Percentiles rank a stretch among this genome's conserved stretches.
phyloP scores from a whole-genome alignment of 1,140 invertebrate species.

The Drosophila kikkawai region DNA sequence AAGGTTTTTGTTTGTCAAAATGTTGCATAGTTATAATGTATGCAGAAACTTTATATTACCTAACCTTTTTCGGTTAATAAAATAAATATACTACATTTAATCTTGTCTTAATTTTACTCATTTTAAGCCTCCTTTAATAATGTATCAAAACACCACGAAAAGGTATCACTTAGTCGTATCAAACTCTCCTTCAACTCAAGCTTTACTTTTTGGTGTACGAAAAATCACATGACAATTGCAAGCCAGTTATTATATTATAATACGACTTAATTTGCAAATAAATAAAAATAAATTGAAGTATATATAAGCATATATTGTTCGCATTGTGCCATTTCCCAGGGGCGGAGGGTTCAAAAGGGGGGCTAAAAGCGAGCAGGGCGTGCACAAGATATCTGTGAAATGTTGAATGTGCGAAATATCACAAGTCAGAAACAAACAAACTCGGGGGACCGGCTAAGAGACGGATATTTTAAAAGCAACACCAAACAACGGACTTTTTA shows the following conservation, averaged over 20 bases:
- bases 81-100: neutral
- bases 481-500: constrained; percentile 35
- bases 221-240: constrained; percentile 74
- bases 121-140: neutral
- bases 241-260: constrained; percentile 40
- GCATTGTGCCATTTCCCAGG: constrained; percentile 69
- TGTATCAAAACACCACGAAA: neutral
- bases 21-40: neutral
- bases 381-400: constrained; percentile 2
- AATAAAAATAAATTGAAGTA: constrained; percentile 74
- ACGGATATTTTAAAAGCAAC: constrained; percentile 24
- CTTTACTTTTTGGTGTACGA: constrained; percentile 14
- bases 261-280: constrained; percentile 68
- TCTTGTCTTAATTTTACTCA: neutral
- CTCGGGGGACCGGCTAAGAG: constrained; percentile 5
- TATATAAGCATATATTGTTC: constrained; percentile 55
- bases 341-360: neutral
- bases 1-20: neutral
- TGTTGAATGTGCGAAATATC: constrained; percentile 74
- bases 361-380: neutral
- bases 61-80: neutral
- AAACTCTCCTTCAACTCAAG: neutral
- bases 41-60: neutral
- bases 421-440: constrained; percentile 46
- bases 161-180: constrained; percentile 12